Evolutionary conservation across 2,888 invertebrate genomes (phyloP).

Genomic region (Neuroscelio doddi): DNA sequence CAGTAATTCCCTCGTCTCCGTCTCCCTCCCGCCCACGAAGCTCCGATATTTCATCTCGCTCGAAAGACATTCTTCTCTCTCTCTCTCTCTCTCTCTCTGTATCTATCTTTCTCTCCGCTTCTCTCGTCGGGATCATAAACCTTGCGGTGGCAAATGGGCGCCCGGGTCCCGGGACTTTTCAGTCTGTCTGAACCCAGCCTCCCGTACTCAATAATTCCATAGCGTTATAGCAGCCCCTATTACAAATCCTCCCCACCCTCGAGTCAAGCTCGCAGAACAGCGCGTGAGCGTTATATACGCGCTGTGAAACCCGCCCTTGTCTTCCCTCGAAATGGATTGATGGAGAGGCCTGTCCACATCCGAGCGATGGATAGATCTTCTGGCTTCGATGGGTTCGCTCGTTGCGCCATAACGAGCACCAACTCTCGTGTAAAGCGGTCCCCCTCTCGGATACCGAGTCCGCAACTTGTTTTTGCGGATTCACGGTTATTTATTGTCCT

Average conservation of each 20-base stretch:
- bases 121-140: slow-evolving; percentile 59
- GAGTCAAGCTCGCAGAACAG: slow-evolving; percentile 13
- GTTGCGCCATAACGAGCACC: slow-evolving; percentile 19
- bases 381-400: slow-evolving; percentile 33
- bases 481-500: slow-evolving; percentile 34
- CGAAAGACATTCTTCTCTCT: slow-evolving; percentile 34
- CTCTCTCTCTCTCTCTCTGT: slow-evolving; percentile 23
- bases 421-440: slow-evolving; percentile 10
- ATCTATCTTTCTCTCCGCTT: slow-evolving; percentile 19
- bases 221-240: slow-evolving; percentile 60
- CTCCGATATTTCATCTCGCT: slow-evolving; percentile 38
- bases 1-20: slow-evolving; percentile 8
- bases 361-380: slow-evolving; percentile 46
- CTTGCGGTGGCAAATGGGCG: slow-evolving; percentile 61
- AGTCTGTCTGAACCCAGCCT: slow-evolving; percentile 56
- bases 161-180: slow-evolving; percentile 68
- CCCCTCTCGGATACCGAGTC: not conserved
- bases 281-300: slow-evolving; percentile 16
- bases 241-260: slow-evolving; percentile 50
- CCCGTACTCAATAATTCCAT: slow-evolving; percentile 66
- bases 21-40: not conserved
- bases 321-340: slow-evolving; percentile 58
- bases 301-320: slow-evolving; percentile 41
- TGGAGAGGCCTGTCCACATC: slow-evolving; percentile 58
- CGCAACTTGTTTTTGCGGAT: slow-evolving; percentile 27